Conservation (phyloP, 37 sponge, comb jelly and placozoan genomes). For the Haliclona indistincta region DNA sequence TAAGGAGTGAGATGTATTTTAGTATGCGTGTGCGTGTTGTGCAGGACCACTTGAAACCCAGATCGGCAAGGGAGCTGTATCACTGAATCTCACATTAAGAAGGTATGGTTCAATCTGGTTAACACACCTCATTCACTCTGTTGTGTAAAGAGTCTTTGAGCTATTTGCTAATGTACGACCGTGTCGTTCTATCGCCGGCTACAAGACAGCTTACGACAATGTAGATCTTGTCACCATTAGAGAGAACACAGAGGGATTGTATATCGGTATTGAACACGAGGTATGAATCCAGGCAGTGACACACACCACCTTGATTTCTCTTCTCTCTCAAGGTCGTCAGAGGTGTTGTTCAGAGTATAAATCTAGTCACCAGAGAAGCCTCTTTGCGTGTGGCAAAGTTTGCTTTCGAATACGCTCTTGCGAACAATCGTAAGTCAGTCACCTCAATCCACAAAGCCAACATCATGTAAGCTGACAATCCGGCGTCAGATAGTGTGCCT, state of each 20-base stretch:
- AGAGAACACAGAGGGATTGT: conserved; percentile 99
- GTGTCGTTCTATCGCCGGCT: conserved; percentile 84
- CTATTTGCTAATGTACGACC: conserved; percentile 98
- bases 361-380: conserved; percentile 94
- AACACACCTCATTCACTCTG: not conserved
- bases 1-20: not conserved
- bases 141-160: conserved; percentile 75
- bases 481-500: not conserved
- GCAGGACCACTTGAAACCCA: conserved; percentile 95
- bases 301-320: no score
- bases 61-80: conserved; percentile 97
- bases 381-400: conserved; percentile 95
- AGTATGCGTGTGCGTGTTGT: not conserved
- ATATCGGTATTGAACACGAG: conserved; percentile 98
- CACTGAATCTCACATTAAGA: conserved; percentile 96
- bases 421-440: conserved; percentile 72
- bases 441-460: conserved; percentile 98
- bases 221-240: conserved; percentile 97
- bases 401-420: conserved; percentile 94
- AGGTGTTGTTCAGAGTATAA: conserved; percentile 99
- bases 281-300: conserved; percentile 16
- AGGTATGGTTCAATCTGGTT: conserved; percentile 26
- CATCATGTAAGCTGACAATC: conserved; percentile 75
- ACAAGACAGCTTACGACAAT: conserved; percentile 82
- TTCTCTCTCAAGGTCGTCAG: conserved; percentile 77